phyloP scores from a whole-genome alignment of 1,140 invertebrate genomes.

The Lepidurus arcticus region DNA sequence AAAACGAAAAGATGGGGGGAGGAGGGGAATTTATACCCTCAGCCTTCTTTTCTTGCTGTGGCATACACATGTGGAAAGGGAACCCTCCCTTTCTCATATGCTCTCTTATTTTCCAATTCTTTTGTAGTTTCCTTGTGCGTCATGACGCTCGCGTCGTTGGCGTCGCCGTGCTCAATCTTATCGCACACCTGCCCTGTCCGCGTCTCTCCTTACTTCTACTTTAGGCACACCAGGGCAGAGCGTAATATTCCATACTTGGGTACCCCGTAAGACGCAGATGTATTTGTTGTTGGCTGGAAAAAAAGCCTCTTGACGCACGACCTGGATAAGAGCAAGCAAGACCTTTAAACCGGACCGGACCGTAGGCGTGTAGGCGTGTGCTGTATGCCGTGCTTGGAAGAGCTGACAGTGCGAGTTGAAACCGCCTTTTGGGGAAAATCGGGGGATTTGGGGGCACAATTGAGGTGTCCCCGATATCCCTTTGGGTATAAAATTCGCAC shows the following conservation, averaged over 20 bases:
- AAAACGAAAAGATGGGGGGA: not conserved
- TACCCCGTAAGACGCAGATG: constrained; percentile 4
- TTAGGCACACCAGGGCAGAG: not conserved
- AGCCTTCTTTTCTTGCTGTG: not conserved
- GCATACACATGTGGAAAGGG: not conserved
- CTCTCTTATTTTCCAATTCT: constrained; percentile 10
- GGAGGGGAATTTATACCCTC: not conserved
- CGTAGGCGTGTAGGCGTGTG: not conserved
- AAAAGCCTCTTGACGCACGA: constrained; percentile 17
- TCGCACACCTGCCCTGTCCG: constrained; percentile 7
- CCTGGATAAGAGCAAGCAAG: not conserved
- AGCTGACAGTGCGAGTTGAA: not conserved
- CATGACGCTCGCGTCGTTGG: constrained; percentile 13
- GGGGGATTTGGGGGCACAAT: not conserved
- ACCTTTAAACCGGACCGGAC: not conserved
- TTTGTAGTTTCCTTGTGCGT: constrained; percentile 15
- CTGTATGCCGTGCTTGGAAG: not conserved
- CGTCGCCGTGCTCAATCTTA: constrained; percentile 16
- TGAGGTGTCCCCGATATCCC: not conserved
- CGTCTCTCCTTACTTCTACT: not conserved
- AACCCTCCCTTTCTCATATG: not conserved
- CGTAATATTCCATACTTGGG: not conserved
- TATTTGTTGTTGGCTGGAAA: not conserved
- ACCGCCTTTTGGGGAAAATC: not conserved
- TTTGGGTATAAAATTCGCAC: not conserved